These are phyloP conservation scores for Julus scanicus DNA, from an alignment of 2,888 invertebrate genomes.

Conservation along the genomic window DNA sequence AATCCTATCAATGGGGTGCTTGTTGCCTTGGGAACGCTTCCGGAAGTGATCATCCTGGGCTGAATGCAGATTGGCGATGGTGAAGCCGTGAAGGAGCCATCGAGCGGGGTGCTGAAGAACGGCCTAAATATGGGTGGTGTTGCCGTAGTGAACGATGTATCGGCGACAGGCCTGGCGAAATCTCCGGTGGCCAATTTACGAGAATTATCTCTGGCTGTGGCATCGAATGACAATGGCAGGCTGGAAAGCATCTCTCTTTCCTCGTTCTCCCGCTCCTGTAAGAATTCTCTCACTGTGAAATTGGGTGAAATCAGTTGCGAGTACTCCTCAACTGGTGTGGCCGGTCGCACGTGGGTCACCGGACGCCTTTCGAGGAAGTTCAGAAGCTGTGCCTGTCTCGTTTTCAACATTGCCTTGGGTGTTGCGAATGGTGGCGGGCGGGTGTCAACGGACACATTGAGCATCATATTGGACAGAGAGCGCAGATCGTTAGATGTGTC, in stretches of 20 bases:
- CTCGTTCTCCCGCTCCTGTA: background rate
- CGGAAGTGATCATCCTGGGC: background rate
- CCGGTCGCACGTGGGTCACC: constrained; percentile 5
- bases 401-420: background rate
- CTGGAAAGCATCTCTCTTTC: background rate
- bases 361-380: background rate
- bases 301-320: constrained; percentile 47
- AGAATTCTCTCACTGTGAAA: background rate
- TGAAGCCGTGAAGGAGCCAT: background rate
- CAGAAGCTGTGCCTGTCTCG: background rate
- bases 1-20: background rate
- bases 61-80: background rate
- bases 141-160: background rate
- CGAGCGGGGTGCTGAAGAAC: background rate
- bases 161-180: background rate
- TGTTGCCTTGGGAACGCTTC: background rate
- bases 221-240: background rate
- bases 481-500: background rate
- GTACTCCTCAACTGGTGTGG: constrained; percentile 1
- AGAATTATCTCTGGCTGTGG: background rate
- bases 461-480: background rate
- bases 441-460: background rate
- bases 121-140: constrained; percentile 8
- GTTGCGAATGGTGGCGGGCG: background rate
- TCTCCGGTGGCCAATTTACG: background rate